Percentiles rank a stretch among this genome's conserved stretches.
phyloP scores from a whole-genome alignment of 2,113 vertebrate species.

The Myiozetetes cayanensis region DNA sequence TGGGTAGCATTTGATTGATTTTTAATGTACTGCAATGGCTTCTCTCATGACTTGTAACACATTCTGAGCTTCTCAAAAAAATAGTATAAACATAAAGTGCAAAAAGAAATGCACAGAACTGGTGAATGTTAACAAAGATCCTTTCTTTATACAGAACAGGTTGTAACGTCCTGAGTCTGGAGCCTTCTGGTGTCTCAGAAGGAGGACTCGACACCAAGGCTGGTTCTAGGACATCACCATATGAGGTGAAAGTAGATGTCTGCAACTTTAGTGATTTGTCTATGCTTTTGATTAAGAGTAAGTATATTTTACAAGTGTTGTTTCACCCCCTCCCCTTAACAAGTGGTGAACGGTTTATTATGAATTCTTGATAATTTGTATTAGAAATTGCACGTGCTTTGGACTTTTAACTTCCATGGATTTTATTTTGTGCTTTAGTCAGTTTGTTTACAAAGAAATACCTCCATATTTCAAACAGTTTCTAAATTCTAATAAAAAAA shows the following conservation, averaged over 20 bases:
- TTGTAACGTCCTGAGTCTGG: background rate
- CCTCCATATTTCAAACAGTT: background rate
- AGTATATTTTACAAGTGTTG: background rate
- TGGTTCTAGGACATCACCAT: background rate
- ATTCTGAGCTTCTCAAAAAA: background rate
- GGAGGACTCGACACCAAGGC: rapidly evolving
- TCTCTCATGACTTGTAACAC: background rate
- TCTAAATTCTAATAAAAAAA: background rate
- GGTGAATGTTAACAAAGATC: background rate
- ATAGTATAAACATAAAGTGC: background rate
- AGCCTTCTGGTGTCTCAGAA: background rate
- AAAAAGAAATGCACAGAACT: background rate
- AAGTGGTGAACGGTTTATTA: background rate
- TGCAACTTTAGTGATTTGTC: background rate
- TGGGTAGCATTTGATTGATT: background rate
- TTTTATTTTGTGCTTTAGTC: background rate
- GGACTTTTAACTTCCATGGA: background rate
- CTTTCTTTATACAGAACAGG: background rate
- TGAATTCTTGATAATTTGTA: background rate
- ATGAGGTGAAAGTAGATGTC: background rate
- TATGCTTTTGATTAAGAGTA: background rate
- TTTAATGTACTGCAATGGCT: background rate
- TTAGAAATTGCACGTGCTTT: background rate
- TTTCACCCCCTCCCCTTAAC: background rate
- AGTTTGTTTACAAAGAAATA: background rate